A percentile compares a stretch with the other conserved stretches of the same genome.
These are phyloP conservation scores for Eurois occulta DNA, from an alignment of 2,888 invertebrate species.

Conservation along the genomic window DNA sequence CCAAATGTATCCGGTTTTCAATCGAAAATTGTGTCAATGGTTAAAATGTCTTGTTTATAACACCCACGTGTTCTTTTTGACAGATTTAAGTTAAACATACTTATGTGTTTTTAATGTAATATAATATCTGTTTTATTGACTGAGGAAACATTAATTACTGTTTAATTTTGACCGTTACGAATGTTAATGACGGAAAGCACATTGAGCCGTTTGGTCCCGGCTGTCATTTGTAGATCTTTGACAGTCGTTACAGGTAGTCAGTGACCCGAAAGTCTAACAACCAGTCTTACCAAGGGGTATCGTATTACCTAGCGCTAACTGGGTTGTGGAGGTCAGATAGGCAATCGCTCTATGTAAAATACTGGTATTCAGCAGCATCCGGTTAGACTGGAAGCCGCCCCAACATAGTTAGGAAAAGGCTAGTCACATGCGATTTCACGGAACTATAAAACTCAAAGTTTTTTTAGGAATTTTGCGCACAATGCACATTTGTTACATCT, in stretches of 20 bases:
- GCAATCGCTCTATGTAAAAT: too few relatives aligned
- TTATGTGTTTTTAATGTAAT: too few relatives aligned
- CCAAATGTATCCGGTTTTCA: background rate
- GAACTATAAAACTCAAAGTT: background rate
- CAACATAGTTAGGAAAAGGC: too few relatives aligned
- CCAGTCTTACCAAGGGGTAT: too few relatives aligned
- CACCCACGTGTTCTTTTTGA: background rate
- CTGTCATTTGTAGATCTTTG: too few relatives aligned
- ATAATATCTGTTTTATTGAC: background rate
- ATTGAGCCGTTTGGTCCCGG: too few relatives aligned
- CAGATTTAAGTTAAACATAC: background rate
- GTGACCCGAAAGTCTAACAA: too few relatives aligned
- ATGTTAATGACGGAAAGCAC: background rate
- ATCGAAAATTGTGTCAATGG: background rate
- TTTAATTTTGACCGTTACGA: background rate
- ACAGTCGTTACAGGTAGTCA: too few relatives aligned
- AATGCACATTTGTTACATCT: background rate
- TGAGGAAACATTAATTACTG: background rate
- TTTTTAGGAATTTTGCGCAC: background rate
- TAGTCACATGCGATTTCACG: background rate
- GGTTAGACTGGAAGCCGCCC: too few relatives aligned
- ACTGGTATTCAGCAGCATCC: too few relatives aligned
- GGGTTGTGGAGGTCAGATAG: too few relatives aligned
- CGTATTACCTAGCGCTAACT: too few relatives aligned
- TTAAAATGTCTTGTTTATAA: background rate